phyloP scores from a whole-genome alignment of 2,113 vertebrate species.

The Ceyx cyanopectus region DNA sequence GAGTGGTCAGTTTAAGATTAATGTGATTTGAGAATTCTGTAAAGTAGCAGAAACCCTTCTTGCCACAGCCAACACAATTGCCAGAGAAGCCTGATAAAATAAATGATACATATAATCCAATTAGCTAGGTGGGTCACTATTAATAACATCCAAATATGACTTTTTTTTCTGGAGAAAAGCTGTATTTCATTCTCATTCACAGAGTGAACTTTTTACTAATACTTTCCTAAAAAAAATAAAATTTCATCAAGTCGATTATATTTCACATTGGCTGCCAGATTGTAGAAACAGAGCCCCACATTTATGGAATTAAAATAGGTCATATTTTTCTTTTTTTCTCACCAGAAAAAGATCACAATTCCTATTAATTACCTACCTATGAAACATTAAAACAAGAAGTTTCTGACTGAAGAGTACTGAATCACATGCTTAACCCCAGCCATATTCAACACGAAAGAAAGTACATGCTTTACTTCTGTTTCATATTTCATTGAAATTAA shows the following conservation, averaged over 20 bases:
- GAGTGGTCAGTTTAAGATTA: slow-evolving; percentile 94
- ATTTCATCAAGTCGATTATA: background rate
- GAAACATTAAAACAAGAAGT: background rate
- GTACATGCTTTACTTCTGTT: background rate
- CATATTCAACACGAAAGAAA: background rate
- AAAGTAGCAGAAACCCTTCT: slow-evolving; percentile 98
- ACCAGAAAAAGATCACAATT: background rate
- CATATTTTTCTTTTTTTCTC: background rate
- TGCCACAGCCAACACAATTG: slow-evolving; percentile 95
- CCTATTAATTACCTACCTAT: background rate
- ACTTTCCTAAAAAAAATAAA: background rate
- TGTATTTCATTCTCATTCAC: background rate
- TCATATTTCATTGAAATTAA: background rate
- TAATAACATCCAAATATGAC: background rate
- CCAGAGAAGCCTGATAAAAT: slow-evolving; percentile 90
- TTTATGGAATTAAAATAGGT: background rate
- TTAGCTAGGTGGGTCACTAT: slow-evolving; percentile 1
- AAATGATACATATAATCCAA: slow-evolving; percentile 23
- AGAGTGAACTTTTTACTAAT: background rate
- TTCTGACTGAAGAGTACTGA: background rate
- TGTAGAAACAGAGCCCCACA: background rate
- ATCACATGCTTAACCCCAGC: background rate
- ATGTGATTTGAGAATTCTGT: slow-evolving; percentile 98
- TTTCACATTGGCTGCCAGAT: background rate
- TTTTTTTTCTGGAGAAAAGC: background rate